Conservation (phyloP, 2,888 invertebrate species). For the Arge pagana region DNA sequence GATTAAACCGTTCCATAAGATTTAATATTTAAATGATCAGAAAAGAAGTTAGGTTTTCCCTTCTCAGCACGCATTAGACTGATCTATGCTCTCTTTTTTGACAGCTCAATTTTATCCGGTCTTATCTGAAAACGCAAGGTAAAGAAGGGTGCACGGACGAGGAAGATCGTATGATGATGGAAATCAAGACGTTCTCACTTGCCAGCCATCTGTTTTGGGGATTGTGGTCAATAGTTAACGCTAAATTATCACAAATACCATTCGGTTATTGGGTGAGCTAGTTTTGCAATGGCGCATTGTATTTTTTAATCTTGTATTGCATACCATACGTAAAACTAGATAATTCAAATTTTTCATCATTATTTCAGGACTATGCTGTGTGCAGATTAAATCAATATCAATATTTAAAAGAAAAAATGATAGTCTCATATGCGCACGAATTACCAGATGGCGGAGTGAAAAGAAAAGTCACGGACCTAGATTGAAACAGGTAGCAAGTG, state of each 20-base stretch:
- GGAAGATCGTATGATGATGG: constrained; percentile 69
- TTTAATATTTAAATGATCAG: constrained; percentile 21
- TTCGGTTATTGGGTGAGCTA: constrained; percentile 91
- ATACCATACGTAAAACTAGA: background rate
- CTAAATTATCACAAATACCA: constrained; percentile 83
- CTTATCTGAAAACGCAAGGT: constrained; percentile 53
- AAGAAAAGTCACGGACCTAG: constrained; percentile 38
- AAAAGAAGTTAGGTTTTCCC: constrained; percentile 26
- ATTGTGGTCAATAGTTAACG: constrained; percentile 90
- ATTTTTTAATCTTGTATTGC: background rate
- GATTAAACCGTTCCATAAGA: constrained; percentile 16
- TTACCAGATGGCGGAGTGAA: constrained; percentile 36
- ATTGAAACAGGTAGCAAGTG: constrained; percentile 29
- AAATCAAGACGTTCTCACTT: constrained; percentile 82
- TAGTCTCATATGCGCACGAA: constrained; percentile 32
- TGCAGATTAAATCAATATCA: constrained; percentile 68
- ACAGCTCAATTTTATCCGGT: constrained; percentile 58
- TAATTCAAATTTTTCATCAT: constrained; percentile 20
- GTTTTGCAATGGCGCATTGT: background rate
- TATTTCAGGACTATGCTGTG: constrained; percentile 69
- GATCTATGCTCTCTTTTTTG: constrained; percentile 31
- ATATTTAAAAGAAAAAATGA: constrained; percentile 63
- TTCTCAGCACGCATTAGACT: constrained; percentile 18
- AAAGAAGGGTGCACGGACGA: constrained; percentile 62
- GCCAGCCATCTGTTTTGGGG: constrained; percentile 94